Percentiles rank a stretch among this genome's conserved stretches.
These are phyloP conservation scores for Forficula auricularia DNA, from an alignment of 1,140 invertebrate species.

Conservation along the genomic window DNA sequence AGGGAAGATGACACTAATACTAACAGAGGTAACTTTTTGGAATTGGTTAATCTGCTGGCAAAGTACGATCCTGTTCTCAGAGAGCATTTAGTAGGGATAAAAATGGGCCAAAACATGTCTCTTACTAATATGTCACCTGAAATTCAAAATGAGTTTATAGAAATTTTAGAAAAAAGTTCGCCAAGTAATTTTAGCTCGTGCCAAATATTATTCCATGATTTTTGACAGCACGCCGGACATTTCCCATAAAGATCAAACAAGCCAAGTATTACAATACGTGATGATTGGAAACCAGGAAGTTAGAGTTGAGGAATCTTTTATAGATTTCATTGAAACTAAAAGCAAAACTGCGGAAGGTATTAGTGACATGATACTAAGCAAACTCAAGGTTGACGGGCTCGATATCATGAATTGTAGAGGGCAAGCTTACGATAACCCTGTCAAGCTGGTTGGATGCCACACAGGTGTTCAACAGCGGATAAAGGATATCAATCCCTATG, in stretches of 20 bases:
- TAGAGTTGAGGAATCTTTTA: conserved; percentile 12
- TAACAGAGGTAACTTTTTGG: conserved; percentile 20
- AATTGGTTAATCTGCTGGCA: conserved; percentile 15
- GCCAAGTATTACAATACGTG: conserved; percentile 13
- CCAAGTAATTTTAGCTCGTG: conserved; percentile 1
- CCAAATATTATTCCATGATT: conserved; percentile 20
- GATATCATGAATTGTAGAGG: conserved; percentile 13
- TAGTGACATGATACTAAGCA: conserved; percentile 3
- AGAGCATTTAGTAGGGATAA: conserved; percentile 11
- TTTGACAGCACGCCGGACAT: conserved; percentile 19
- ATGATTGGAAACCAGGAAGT: conserved; percentile 3
- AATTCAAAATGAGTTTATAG: conserved; percentile 17
- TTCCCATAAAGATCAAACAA: conserved; percentile 17
- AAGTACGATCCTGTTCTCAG: conserved; percentile 17
- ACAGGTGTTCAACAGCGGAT: conserved; percentile 18
- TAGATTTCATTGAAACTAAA: conserved; percentile 9
- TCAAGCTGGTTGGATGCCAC: conserved; percentile 16
- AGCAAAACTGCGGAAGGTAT: conserved; percentile 10
- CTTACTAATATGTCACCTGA: conserved; percentile 13
- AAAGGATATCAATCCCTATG: conserved; percentile 13
- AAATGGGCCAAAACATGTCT: neutral
- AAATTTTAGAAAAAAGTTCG: conserved; percentile 7
- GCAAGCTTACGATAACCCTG: conserved; percentile 19
- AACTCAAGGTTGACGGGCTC: conserved; percentile 4
- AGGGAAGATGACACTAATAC: conserved; percentile 12